phyloP scores from a whole-genome alignment of 2,888 invertebrate genomes.

The Cantharis rustica region DNA sequence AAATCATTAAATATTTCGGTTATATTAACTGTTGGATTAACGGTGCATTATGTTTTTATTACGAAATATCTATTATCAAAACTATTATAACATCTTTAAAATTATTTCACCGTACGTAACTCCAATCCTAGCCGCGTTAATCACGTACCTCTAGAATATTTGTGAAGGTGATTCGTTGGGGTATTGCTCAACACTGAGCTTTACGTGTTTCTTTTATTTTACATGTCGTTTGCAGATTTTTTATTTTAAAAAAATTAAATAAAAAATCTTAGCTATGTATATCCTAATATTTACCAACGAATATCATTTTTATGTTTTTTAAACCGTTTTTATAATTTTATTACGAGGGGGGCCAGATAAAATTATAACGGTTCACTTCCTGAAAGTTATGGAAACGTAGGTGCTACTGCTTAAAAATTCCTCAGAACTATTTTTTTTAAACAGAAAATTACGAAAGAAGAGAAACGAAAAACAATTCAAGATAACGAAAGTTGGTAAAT shows the following conservation, averaged over 20 bases:
- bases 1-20: neutral
- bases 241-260: neutral
- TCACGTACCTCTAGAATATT: neutral
- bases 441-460: neutral
- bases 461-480: neutral
- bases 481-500: neutral
- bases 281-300: neutral
- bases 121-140: neutral
- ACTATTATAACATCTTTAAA: neutral
- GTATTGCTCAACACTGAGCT: neutral
- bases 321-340: neutral
- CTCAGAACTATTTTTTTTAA: neutral
- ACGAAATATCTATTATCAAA: neutral
- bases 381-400: neutral
- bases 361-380: neutral
- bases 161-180: neutral
- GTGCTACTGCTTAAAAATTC: neutral
- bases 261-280: neutral
- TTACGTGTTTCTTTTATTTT: neutral
- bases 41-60: conserved; percentile 4
- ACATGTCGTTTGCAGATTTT: neutral
- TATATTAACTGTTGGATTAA: conserved; percentile 1
- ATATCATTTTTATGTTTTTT: neutral
- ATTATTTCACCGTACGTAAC: neutral
- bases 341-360: neutral